These are phyloP conservation scores for Lamproptera curius DNA, from an alignment of 2,888 invertebrate species.

Conservation along the genomic window DNA sequence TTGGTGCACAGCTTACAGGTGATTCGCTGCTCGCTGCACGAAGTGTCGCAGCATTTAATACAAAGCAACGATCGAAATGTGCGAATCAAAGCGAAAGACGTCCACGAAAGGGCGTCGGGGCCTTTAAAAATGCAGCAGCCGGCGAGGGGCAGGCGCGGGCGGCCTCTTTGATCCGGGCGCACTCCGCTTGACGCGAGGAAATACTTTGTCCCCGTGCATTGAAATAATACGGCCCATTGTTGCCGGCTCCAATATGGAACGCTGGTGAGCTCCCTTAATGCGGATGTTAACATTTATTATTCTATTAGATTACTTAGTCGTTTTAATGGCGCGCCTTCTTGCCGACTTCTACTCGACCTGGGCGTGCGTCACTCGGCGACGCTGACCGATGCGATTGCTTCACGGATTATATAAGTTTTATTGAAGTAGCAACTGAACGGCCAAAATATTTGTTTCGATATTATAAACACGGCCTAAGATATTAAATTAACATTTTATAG, in stretches of 20 bases:
- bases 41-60: no score
- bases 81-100: no score
- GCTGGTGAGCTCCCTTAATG: slow-evolving; percentile 65
- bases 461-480: no score
- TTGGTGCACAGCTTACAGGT: no score
- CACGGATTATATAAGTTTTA: no score
- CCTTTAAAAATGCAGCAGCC: slow-evolving; percentile 27
- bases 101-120: slow-evolving; percentile 17
- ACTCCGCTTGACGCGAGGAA: slow-evolving; percentile 36
- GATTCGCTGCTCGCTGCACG: no score
- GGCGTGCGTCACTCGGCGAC: no score
- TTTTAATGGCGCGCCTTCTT: slow-evolving; percentile 31
- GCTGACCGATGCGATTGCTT: no score
- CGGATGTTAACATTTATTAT: slow-evolving; percentile 75
- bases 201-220: slow-evolving; percentile 28
- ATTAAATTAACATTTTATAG: no score
- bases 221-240: slow-evolving; percentile 59
- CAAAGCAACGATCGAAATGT: no score
- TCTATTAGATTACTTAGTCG: slow-evolving; percentile 57
- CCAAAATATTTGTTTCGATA: no score
- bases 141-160: slow-evolving; percentile 23
- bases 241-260: slow-evolving; percentile 61
- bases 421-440: no score
- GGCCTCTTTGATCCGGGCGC: slow-evolving; percentile 39
- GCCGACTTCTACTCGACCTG: neutral